A percentile compares a stretch with the other conserved stretches of the same genome.
These are phyloP conservation scores for Mylabris phalerata DNA, from an alignment of 1,140 invertebrate species.

Conservation along the genomic window DNA sequence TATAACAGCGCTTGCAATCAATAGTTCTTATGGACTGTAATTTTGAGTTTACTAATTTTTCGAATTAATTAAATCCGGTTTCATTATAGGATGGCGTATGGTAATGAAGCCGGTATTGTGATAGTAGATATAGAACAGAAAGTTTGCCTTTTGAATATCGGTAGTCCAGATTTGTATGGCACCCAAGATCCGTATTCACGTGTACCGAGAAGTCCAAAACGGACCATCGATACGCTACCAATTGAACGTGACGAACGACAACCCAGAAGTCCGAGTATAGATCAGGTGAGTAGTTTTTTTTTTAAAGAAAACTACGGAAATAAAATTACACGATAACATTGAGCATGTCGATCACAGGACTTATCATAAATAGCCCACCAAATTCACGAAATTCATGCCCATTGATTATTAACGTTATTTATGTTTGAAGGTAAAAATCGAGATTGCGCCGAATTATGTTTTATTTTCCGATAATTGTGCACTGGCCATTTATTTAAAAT, in stretches of 20 bases:
- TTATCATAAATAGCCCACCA: no score
- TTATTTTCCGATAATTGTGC: no score
- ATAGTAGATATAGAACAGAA: constrained; percentile 93
- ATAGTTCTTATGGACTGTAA: constrained; percentile 95
- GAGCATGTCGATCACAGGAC: background rate
- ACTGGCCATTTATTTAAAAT: no score
- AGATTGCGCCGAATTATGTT: no score
- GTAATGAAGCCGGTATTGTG: constrained; percentile 89
- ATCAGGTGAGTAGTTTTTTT: constrained; percentile 64
- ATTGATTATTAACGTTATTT: no score
- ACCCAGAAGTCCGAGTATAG: constrained; percentile 79
- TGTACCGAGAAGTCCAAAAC: constrained; percentile 75
- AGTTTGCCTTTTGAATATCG: constrained; percentile 77
- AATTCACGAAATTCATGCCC: no score
- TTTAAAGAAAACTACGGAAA: background rate
- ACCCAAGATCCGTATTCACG: constrained; percentile 81
- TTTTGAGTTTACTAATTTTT: constrained; percentile 40
- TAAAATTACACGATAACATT: background rate
- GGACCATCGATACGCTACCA: constrained; percentile 31
- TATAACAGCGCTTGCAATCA: constrained; percentile 85
- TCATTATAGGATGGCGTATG: constrained; percentile 82
- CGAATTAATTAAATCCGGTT: background rate
- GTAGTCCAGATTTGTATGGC: constrained; percentile 81
- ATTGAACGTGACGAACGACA: constrained; percentile 54
- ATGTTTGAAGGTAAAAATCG: no score